phyloP scores from a whole-genome alignment of 1,140 invertebrate species.

The Drosophila sturtevanti region DNA sequence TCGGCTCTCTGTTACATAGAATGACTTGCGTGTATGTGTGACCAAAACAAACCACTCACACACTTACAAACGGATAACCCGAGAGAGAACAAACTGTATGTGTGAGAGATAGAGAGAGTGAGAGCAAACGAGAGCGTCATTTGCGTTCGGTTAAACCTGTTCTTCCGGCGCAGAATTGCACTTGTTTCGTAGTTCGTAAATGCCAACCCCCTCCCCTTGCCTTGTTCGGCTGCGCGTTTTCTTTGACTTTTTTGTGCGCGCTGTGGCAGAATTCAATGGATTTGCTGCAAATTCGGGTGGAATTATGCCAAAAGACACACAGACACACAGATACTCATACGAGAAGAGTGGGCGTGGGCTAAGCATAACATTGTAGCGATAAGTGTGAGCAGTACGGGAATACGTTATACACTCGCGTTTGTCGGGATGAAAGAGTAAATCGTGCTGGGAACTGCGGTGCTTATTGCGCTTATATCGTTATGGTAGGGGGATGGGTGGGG shows the following conservation, averaged over 20 bases:
- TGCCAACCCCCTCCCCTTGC: background rate
- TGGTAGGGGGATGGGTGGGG: conserved; percentile 18
- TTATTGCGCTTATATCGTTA: conserved; percentile 66
- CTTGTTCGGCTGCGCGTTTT: conserved; percentile 68
- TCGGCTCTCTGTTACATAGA: conserved; percentile 15
- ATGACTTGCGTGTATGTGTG: conserved; percentile 49
- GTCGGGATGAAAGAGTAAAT: conserved; percentile 78
- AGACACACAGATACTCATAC: conserved; percentile 42
- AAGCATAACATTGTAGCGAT: conserved; percentile 32
- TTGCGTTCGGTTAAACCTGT: conserved; percentile 59
- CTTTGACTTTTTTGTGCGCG: conserved; percentile 74
- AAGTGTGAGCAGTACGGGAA: conserved; percentile 59
- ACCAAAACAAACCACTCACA: conserved; percentile 80
- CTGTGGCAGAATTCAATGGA: conserved; percentile 75
- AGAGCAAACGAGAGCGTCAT: conserved; percentile 32
- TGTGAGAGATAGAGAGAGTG: conserved; percentile 16
- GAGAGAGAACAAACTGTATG: conserved; percentile 25
- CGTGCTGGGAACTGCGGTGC: conserved; percentile 43
- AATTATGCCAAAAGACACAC: conserved; percentile 58
- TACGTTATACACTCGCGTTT: conserved; percentile 39
- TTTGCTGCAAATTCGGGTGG: conserved; percentile 81
- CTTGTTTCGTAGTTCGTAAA: conserved; percentile 54
- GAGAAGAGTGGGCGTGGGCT: conserved; percentile 73
- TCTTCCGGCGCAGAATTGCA: conserved; percentile 76
- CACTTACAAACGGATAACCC: conserved; percentile 24